Evolutionary conservation across 2,113 vertebrate species (phyloP).

Genomic region (Burhinus bistriatus): DNA sequence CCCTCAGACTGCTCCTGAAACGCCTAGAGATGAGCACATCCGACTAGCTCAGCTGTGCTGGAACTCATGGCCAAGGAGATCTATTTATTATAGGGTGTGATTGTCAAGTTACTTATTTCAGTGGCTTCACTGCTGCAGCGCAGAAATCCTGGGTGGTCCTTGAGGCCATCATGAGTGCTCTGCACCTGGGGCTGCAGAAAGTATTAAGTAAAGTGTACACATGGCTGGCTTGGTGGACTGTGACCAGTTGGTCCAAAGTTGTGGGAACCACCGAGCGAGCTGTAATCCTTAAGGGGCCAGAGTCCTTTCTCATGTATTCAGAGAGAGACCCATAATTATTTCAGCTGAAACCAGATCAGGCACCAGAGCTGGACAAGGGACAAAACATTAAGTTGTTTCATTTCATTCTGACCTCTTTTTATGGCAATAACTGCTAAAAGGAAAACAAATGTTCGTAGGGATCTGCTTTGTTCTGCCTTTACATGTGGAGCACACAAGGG

Average conservation of each 20-base stretch:
- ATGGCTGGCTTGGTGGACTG: slow-evolving; percentile 18
- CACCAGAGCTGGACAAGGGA: slow-evolving; percentile 53
- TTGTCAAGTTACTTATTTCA: slow-evolving; percentile 33
- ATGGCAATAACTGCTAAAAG: slow-evolving; percentile 66
- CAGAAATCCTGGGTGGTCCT: slow-evolving; percentile 48
- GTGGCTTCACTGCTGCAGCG: not conserved
- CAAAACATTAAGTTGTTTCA: slow-evolving; percentile 61
- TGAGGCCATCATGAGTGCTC: not conserved
- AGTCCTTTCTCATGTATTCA: not conserved
- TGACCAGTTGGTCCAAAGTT: slow-evolving; percentile 44
- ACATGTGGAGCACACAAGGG: slow-evolving; percentile 49
- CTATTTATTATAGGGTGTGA: slow-evolving; percentile 3
- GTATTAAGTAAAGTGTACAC: not conserved
- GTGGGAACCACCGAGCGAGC: not conserved
- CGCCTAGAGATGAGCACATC: slow-evolving; percentile 1
- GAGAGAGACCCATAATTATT: not conserved
- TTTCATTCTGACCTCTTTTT: slow-evolving; percentile 64
- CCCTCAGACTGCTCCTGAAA: not conserved
- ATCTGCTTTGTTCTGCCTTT: slow-evolving; percentile 54
- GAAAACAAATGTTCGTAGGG: slow-evolving; percentile 62
- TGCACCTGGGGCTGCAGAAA: slow-evolving; percentile 38
- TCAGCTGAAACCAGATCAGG: slow-evolving; percentile 55
- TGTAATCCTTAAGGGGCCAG: slow-evolving; percentile 18
- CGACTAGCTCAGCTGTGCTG: not conserved
- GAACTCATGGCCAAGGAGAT: not conserved